Conservation (phyloP, 2,888 invertebrate species). For the Sarcophaga caerulescens region DNA sequence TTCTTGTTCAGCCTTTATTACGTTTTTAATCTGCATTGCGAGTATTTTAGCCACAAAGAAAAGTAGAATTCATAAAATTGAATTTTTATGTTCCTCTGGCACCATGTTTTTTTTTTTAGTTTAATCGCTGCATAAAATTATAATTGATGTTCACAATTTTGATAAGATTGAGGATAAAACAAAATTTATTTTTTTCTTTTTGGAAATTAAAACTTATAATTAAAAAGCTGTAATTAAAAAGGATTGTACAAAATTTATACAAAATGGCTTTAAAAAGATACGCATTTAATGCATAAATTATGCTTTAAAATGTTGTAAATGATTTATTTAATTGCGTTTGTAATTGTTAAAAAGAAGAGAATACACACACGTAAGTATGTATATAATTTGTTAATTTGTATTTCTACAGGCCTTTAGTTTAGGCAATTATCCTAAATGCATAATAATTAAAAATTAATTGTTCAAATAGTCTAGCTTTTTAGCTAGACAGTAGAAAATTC, state of each 20-base stretch:
- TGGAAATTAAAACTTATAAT: not conserved
- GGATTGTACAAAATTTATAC: not conserved
- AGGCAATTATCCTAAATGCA: no score
- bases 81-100: constrained; percentile 34
- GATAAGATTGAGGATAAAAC: constrained; percentile 33
- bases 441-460: no score
- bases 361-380: no score
- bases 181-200: no score
- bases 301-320: not conserved
- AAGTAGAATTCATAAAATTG: constrained; percentile 26
- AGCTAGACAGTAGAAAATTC: no score
- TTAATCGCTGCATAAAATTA: constrained; percentile 32
- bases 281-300: not conserved
- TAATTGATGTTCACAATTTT: constrained; percentile 42
- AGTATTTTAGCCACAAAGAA: not conserved
- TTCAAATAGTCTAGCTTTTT: no score
- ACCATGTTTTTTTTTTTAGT: no score
- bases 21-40: not conserved
- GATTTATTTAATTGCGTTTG: not conserved
- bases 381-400: no score
- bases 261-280: not conserved
- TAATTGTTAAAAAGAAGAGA: no score
- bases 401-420: no score
- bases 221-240: not conserved
- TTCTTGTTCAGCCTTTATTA: not conserved